Percentiles rank a stretch among this genome's conserved stretches.
These are phyloP conservation scores for Sebastes fasciatus DNA, from an alignment of 2,113 vertebrate genomes.

Conservation along the genomic window DNA sequence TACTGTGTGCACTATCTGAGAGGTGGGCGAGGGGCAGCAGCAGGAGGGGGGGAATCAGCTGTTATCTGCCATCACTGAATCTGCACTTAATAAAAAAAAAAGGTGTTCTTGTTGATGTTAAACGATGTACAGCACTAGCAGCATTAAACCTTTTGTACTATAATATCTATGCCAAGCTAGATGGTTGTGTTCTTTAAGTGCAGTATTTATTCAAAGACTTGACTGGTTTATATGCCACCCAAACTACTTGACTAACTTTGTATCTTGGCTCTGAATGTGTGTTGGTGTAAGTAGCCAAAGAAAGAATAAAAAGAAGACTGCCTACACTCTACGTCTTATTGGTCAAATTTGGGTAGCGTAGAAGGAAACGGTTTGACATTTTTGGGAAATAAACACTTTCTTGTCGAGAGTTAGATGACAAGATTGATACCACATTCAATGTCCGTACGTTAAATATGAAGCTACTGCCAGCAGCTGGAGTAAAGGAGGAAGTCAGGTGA, in stretches of 20 bases:
- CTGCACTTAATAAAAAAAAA: constrained; percentile 38
- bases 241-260: constrained; percentile 57
- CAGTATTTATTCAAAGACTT: constrained; percentile 52
- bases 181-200: constrained; percentile 44
- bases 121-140: constrained; percentile 46
- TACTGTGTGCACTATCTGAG: constrained; percentile 46
- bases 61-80: constrained; percentile 36
- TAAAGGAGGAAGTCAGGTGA: no score
- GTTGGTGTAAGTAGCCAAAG: constrained; percentile 55
- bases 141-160: constrained; percentile 49
- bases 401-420: neutral
- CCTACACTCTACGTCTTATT: constrained; percentile 16
- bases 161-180: constrained; percentile 45
- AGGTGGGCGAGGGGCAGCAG: neutral
- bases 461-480: neutral
- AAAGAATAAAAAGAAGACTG: constrained; percentile 55
- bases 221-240: constrained; percentile 34
- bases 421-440: neutral
- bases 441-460: neutral
- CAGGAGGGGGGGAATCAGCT: neutral
- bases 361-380: neutral
- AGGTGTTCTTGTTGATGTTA: constrained; percentile 37
- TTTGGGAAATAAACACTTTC: neutral
- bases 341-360: neutral
- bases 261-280: constrained; percentile 66